Percentiles rank a stretch among this genome's conserved stretches.
Evolutionary conservation across 2,888 invertebrate species (phyloP).

Genomic region (Caradrina clavipalpis): DNA sequence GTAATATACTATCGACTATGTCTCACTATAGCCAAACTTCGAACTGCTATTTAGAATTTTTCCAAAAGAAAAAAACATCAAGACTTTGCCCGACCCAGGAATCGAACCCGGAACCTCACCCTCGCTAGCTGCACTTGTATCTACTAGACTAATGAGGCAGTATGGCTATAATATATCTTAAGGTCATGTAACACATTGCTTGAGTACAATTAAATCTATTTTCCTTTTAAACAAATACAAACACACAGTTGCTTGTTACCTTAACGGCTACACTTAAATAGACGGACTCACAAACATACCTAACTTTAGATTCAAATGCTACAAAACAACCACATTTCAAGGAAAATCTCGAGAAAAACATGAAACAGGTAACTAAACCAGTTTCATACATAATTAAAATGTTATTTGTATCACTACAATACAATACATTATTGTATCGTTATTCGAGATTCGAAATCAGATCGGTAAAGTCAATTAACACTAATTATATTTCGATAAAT

Average conservation of each 20-base stretch:
- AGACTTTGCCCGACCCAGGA: conserved; percentile 39
- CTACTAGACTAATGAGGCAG: conserved; percentile 44
- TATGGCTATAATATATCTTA: conserved; percentile 18
- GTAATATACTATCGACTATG: neutral
- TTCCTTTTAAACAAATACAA: neutral
- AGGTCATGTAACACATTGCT: conserved; percentile 1
- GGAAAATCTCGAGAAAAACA: conserved; percentile 40
- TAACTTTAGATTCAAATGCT: conserved; percentile 24
- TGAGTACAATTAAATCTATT: neutral
- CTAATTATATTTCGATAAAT: conserved; percentile 37
- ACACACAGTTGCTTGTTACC: neutral
- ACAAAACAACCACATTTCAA: conserved; percentile 13
- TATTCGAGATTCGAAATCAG: conserved; percentile 42
- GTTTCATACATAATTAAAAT: conserved; percentile 21
- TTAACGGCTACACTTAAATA: conserved; percentile 12
- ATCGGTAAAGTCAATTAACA: conserved; percentile 52
- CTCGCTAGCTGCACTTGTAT: conserved; percentile 20
- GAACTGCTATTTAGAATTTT: conserved; percentile 36
- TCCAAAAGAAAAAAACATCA: conserved; percentile 37
- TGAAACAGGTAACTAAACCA: conserved; percentile 11
- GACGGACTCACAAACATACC: conserved; percentile 20
- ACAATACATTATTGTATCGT: conserved; percentile 37
- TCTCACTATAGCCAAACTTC: conserved; percentile 31
- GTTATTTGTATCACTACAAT: conserved; percentile 18
- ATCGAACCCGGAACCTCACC: conserved; percentile 36